These are phyloP conservation scores for Cepaea hortensis DNA, from an alignment of 2,888 invertebrate species.

Conservation along the genomic window DNA sequence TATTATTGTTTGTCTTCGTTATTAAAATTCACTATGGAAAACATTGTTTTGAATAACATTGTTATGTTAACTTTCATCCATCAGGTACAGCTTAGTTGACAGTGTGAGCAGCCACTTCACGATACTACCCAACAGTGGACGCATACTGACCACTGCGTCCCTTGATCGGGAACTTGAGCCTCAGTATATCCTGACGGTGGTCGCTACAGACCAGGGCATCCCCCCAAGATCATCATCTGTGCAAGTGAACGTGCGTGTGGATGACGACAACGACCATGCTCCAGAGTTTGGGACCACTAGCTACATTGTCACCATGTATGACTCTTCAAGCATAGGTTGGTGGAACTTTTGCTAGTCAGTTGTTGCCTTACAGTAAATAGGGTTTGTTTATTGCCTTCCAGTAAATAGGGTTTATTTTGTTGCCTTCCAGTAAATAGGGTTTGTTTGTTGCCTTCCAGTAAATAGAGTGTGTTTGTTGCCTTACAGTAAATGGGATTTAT, in stretches of 20 bases:
- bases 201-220: slow-evolving; percentile 71
- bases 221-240: slow-evolving; percentile 79
- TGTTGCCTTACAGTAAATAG: background rate
- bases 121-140: slow-evolving; percentile 87
- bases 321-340: slow-evolving; percentile 81
- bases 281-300: slow-evolving; percentile 81
- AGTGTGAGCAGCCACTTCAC: slow-evolving; percentile 84
- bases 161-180: slow-evolving; percentile 80
- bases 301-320: slow-evolving; percentile 89
- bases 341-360: background rate
- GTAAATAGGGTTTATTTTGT: too few species aligned
- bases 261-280: slow-evolving; percentile 88
- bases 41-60: background rate
- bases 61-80: slow-evolving; percentile 35
- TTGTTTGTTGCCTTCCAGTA: too few species aligned
- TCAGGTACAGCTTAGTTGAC: slow-evolving; percentile 87
- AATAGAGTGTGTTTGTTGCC: too few species aligned
- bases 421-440: too few species aligned
- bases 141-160: slow-evolving; percentile 82
- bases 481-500: too few species aligned
- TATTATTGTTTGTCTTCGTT: too few species aligned
- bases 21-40: too few species aligned
- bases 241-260: slow-evolving; percentile 79
- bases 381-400: too few species aligned
- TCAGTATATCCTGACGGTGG: slow-evolving; percentile 72